These are phyloP conservation scores for Hetaerina titia DNA, from an alignment of 2,888 invertebrate species.

Conservation along the genomic window DNA sequence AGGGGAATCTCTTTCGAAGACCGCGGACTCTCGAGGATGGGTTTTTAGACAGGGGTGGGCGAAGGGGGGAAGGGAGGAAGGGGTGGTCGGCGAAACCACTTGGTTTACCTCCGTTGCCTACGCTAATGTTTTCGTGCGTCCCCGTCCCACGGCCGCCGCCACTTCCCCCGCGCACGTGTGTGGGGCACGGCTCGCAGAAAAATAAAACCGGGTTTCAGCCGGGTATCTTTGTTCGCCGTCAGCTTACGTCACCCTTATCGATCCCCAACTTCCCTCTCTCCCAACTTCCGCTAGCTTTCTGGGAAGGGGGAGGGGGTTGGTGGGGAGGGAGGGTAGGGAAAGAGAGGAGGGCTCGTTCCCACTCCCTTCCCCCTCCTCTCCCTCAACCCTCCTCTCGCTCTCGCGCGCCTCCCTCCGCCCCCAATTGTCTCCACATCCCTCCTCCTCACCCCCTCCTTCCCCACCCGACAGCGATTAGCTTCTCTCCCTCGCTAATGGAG, in stretches of 20 bases:
- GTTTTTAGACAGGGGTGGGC: not conserved
- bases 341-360: not conserved
- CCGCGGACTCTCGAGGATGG: not conserved
- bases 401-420: not conserved
- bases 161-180: not conserved
- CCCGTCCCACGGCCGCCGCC: not conserved
- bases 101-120: not conserved
- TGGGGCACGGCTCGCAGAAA: not conserved
- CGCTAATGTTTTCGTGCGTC: conserved; percentile 22
- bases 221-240: conserved; percentile 4
- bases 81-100: not conserved
- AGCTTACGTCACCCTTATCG: conserved; percentile 27
- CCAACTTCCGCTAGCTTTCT: too few species aligned
- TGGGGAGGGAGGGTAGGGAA: too few species aligned
- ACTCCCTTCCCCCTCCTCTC: not conserved
- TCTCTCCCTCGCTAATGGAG: conserved; percentile 27
- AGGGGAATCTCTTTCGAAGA: not conserved
- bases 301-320: too few species aligned
- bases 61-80: not conserved
- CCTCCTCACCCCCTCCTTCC: not conserved
- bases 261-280: not conserved
- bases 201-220: not conserved
- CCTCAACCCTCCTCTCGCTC: not conserved
- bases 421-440: not conserved
- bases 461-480: not conserved